Evolutionary conservation across 2,797 vertebrate genomes (phyloP).

Genomic region (Euthynnus affinis): DNA sequence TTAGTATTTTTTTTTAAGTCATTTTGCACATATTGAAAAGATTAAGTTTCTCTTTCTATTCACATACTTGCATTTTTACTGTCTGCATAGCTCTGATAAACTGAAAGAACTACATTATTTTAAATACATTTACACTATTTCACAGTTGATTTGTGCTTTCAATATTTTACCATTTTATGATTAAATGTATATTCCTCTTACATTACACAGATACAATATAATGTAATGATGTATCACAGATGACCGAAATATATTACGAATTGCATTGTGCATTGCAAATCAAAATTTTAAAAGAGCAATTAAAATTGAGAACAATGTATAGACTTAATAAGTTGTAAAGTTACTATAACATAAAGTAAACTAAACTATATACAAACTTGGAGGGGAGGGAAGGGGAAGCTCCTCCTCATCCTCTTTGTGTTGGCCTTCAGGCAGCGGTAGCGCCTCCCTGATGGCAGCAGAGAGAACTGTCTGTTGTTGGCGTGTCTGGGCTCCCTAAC

Average conservation of each 20-base stretch:
- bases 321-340: no score
- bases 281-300: no score
- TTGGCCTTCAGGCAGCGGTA: no score
- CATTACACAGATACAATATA: background rate
- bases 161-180: background rate
- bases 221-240: background rate
- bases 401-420: no score
- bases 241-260: background rate
- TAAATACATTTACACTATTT: conserved; percentile 21
- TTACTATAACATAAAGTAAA: no score
- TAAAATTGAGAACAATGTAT: no score
- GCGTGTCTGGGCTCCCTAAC: no score
- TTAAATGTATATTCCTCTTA: background rate
- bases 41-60: background rate
- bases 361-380: no score
- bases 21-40: conserved; percentile 46
- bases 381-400: no score
- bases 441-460: no score
- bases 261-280: no score
- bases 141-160: background rate
- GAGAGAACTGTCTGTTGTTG: no score
- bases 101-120: background rate
- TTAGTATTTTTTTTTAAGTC: background rate
- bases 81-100: background rate
- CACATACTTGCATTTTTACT: background rate